Evolutionary conservation across 2,113 vertebrate genomes (phyloP), one percentile per base, ranked within the genome.

Genomic region (Pollimyrus isidori): DNA sequence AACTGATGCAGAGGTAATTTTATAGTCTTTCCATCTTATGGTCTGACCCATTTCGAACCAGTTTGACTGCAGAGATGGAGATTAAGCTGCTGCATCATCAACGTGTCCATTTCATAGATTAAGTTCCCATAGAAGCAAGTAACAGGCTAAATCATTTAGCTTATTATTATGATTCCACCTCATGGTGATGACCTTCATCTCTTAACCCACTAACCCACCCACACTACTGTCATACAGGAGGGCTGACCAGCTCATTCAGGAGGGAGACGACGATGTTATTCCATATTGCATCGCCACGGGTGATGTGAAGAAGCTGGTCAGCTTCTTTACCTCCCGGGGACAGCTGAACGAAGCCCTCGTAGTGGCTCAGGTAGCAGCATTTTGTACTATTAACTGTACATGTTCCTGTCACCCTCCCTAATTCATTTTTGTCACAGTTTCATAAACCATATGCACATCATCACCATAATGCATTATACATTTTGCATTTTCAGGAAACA

Each of bases 181-280:
- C 9, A 17, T 35, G 85, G 26, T 56, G 30, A 56, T 9, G 50
- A 17, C n/a, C 35, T 53, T 39, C 50, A 53, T 23, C 48, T 21
- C 50, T 26, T 53, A 35, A 53, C 30, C 50, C 50, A 87, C 85
- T 53, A 53, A 69, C 46, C 85, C 46, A 65, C n/a, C 6, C 48
- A 1, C 48, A 53, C 83, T 30, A 30, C 49, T 87, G 35, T 26
- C 35, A 21, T 87, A 87, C 93, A 99, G 98, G 96, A 96, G 98
- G 96, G 97, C 98, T 1, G 97, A 98, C 84, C 98, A 99, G 86
- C 96, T 99, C 92, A 97, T 99, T 93, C 97, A 96, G 83, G 98
- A 99, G 92, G 98, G 97, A 89, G 98, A 97, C 86, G 97, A 99
- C 90, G 98, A 97, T 86, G 96, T 97, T 62, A 98, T 99, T 91